Base-by-base conservation (phyloP, 2,113 vertebrate genomes). In the Takifugu bimaculatus region DNA sequence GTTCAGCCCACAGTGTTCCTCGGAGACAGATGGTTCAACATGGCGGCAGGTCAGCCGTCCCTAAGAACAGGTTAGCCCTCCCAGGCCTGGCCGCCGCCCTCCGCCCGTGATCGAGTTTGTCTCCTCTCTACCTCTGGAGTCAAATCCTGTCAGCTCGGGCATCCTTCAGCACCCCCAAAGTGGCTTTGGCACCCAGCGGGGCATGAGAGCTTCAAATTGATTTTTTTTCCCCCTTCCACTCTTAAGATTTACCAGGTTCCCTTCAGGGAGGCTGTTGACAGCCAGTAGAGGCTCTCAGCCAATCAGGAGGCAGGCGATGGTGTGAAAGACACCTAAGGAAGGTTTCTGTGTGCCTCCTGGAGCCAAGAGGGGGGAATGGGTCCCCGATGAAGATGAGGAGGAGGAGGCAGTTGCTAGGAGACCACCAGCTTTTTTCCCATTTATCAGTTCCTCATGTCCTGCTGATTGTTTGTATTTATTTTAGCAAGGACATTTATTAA, bases 41-140 rank as follows among this genome's bases (percentile, higher is more conserved):
- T 90, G 87, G 80, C 86, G 68, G 79, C 52, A 54, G 92, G 92
- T 90, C 92, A 91, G 69, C 59, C 91, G 87, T 93, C 89, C 89
- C 88, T 87, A 89, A 86, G 92, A 93, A 93, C 93, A 93, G 93
- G 93, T 94, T 94, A 88, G 88, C 90, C 93, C 93, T 92, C 92
- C 54, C 82, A 93, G 93, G 93, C 91, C 92, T 88, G 14, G 0
- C 14, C 82, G 88, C 88, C 88, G 87, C 90, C 92, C 92, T 89
- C 90, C 90, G 86, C 88, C 93, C 91, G 88, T 97, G 95, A 99
- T 97, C 89, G 94, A 95, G 92, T 97, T 94, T 95, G 95, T 97
- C 96, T 98, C 95, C 95, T 95, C 93, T 94, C 94, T 94, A 93
- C 94, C 93, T 96, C 95, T 87, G 88, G 89, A 95, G 94, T 95